phyloP scores from a whole-genome alignment of 2,113 vertebrate genomes.

The Poicephalus gulielmi region DNA sequence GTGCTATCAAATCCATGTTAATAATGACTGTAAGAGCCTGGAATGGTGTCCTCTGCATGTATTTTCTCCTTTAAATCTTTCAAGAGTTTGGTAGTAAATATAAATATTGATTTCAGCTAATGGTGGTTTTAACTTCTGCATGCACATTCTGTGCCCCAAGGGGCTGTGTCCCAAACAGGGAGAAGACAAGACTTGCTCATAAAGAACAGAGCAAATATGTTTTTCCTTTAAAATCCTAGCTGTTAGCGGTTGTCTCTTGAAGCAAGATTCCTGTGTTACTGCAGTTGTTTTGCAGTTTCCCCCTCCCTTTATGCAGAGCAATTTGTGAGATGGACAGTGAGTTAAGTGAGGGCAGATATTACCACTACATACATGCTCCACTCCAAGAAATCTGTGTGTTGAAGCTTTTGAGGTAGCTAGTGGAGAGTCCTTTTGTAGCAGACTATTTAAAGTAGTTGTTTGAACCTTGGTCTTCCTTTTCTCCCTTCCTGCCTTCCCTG shows the following conservation, averaged over 20 bases:
- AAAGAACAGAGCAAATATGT: constrained; percentile 50
- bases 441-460: not conserved
- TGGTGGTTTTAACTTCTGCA: constrained; percentile 63
- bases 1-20: not conserved
- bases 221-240: constrained; percentile 63
- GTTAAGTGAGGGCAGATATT: not conserved
- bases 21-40: not conserved
- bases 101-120: constrained; percentile 73
- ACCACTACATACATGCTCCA: rapidly evolving
- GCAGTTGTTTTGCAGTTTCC: not conserved
- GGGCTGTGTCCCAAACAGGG: constrained; percentile 57
- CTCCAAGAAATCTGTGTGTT: not conserved
- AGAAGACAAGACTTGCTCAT: constrained; percentile 69
- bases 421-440: not conserved
- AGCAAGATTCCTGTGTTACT: not conserved
- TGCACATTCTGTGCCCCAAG: constrained; percentile 50
- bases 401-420: not conserved
- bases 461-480: not conserved
- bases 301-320: not conserved
- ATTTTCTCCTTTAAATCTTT: constrained; percentile 44
- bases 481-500: not conserved
- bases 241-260: not conserved
- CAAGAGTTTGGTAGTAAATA: constrained; percentile 59
- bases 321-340: constrained; percentile 29
- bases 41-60: not conserved